Evolutionary conservation across 2,888 invertebrate species (phyloP).

Genomic region (Strigamia transsilvanica): DNA sequence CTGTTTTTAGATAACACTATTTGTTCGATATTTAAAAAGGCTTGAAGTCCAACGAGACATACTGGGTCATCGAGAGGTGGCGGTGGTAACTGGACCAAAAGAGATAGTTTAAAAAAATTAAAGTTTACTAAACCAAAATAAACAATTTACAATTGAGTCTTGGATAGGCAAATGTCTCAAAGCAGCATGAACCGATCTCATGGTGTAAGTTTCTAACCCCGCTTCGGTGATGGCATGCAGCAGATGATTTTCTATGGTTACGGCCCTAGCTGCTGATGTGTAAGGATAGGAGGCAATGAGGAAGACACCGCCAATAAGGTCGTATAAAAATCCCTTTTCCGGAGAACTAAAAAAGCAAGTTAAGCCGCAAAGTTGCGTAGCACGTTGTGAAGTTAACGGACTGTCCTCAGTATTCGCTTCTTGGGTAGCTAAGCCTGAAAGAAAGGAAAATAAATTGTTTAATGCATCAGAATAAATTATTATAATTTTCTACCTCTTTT

Average conservation of each 20-base stretch:
- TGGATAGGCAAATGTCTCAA: conserved; percentile 57
- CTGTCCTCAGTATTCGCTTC: conserved; percentile 44
- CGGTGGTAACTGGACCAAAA: conserved; percentile 67
- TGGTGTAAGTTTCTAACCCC: conserved; percentile 79
- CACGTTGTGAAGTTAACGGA: conserved; percentile 56
- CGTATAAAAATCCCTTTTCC: conserved; percentile 77
- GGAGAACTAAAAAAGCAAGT: conserved; percentile 72
- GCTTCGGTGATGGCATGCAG: conserved; percentile 77
- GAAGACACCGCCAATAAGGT: conserved; percentile 63
- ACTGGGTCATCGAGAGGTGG: conserved; percentile 71
- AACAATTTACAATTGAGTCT: conserved; percentile 37
- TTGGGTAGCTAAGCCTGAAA: not conserved
- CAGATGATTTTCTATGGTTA: conserved; percentile 72
- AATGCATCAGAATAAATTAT: not conserved
- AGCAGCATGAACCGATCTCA: conserved; percentile 64
- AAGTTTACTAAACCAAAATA: not conserved
- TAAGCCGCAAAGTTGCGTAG: conserved; percentile 68
- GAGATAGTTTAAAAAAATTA: conserved; percentile 51
- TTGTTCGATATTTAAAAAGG: conserved; percentile 71
- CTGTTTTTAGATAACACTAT: conserved; percentile 60
- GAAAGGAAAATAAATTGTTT: not conserved
- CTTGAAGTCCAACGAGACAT: conserved; percentile 74
- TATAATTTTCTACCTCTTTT: not conserved
- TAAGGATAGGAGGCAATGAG: conserved; percentile 74
- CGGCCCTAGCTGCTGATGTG: conserved; percentile 74